Base-by-base conservation (phyloP, 2,113 vertebrate genomes). In the Pontoporia blainvillei region DNA sequence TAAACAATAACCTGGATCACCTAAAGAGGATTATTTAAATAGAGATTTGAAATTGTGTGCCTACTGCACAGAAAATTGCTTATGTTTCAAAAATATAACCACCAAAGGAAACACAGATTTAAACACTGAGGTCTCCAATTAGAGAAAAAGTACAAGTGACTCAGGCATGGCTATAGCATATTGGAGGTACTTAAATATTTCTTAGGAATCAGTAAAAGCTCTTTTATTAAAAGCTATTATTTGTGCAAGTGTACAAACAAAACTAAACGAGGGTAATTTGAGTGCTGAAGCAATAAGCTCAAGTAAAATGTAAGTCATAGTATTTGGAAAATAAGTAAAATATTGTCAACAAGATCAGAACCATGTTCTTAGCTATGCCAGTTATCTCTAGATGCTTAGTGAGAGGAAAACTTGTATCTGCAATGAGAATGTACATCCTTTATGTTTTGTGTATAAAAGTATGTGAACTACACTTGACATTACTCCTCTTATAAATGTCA, bases 211-310 rank as follows among this genome's bases (percentile, higher is more conserved):
- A 86, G 66, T 93, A 66, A 73, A 81, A 46, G 1, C 4, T 72
- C 1, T 91, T 84, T 59, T 78, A 91, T 92, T 96, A 95, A 94
- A 87, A 91, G 20, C 12, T 73, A 67, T 82, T 79, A 64, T 96
- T 90, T 87, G 29, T 61, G 6, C 6, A 94, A 82, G 2, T 39
- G 1, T 72, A 20, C 39, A 88, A 96, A 76, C 10, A 82, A 86
- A 73, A 66, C 5, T 25, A 78, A 90, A 92, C 49, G 1, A 54
- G 3, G 6, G 1, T 93, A 49, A 86, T 89, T 86, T 79, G 17
- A 91, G 4, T 73, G 23, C 25, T 83, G 14, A 86, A 73, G 20
- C 57, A 90, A 71, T 52, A 84, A 39, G 2, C 4, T 31, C 11
- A 76, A 18, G 5, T 10, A 94, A 92, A 83, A 66, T 59, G 6